Evolutionary conservation across 1,140 invertebrate species (phyloP).

Genomic region (Eurytemora carolleeae): DNA sequence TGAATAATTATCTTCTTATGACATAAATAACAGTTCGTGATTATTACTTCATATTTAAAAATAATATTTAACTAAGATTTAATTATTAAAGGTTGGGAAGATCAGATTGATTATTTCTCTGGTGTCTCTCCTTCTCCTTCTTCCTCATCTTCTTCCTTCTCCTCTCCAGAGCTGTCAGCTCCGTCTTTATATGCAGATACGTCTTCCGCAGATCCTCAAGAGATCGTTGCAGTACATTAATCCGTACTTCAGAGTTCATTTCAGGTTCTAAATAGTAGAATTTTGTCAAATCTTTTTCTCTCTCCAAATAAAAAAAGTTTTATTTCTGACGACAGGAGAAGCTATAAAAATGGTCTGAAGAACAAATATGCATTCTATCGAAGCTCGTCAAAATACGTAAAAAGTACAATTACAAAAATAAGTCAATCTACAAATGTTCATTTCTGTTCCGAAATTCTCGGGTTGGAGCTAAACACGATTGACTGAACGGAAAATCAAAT

Average conservation of each 20-base stretch:
- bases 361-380: no score
- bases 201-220: constrained; percentile 10
- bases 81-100: no score
- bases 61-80: no score
- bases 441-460: no score
- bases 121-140: constrained; percentile 7
- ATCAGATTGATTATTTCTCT: no score
- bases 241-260: constrained; percentile 7
- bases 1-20: no score
- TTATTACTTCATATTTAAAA: no score
- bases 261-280: constrained; percentile 1
- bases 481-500: no score
- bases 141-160: constrained; percentile 9
- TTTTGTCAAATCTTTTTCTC: neutral
- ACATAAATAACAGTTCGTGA: no score
- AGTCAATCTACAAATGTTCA: neutral
- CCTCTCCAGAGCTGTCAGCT: constrained; percentile 4
- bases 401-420: neutral
- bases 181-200: constrained; percentile 9
- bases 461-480: no score
- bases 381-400: no score
- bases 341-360: neutral
- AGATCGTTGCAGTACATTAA: neutral
- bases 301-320: neutral
- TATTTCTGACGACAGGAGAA: neutral